Base-by-base conservation (phyloP, 1,140 invertebrate species). In the Amphibalanus amphitrite region DNA sequence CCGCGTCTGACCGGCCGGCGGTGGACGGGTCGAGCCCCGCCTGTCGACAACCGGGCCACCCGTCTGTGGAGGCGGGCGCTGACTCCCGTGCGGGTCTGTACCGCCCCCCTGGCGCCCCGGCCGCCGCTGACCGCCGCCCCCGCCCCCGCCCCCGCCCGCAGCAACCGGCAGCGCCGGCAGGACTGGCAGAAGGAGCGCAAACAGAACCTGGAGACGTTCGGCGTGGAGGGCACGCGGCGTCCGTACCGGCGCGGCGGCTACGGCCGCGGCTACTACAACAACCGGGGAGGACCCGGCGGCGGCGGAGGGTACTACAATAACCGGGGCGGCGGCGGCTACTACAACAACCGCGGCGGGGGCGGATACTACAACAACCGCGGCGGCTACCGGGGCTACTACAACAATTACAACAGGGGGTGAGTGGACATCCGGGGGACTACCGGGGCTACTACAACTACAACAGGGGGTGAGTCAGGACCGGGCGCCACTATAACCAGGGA, bases 171-270 rank as follows among this genome's bases (percentile, higher is more conserved):
- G 72, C 89, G 90, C 77, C 87, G 93, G 74, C 92, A 91, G 74
- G 95, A 98, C 82, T 98, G 96, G 95, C 86, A 92, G 79, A 93
- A 92, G 75, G 97, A 99, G 82, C 86, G 95, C 70, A 97, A 97
- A 82, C 82, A 98, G 69, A 99, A 98, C 82, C 92, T 90, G 26
- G 96, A 99, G 83, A 99, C 97, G 40, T 99, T 99, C 83, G 97
- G 97, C 71, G 89, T 97, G 26, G 79, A 82, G 29, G 88, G 91
- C 67, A 89, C 87, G 4, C 77, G 80, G 68, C 78, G 81, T 73
- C 78, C 81, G 64, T 76, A 79, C 29, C 77, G 78, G 72, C 74
- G 76, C 72, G 70, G 76, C 74, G 88, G 89, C 74, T 84, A 89
- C 71, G 88, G 88, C 73, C 71, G 78, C 38, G 81, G 79, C 72